Evolutionary conservation across 2,888 invertebrate genomes (phyloP), one percentile per base, ranked within the genome.

Genomic region (Dorcus parallelipipedus): DNA sequence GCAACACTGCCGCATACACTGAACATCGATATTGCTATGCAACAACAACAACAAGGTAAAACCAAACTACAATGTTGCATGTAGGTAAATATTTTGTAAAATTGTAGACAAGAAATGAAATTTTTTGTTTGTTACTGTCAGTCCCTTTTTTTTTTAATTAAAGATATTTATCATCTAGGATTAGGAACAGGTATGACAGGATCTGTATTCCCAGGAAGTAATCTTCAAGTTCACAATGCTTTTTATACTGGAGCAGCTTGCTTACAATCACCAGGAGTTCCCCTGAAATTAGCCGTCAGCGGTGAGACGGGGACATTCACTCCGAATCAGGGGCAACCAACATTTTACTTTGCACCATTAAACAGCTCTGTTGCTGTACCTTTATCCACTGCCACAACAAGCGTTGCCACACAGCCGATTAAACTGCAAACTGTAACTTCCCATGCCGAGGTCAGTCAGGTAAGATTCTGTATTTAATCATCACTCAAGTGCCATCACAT

Each of bases 391-490:
- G 63, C 67, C 60, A 68, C 67, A 56, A 60, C 65, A 54, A 63
- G 62, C 58, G 65, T 67, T 52, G 64, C 64, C 47, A 64, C 62
- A 48, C 72, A 71, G 64, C 75, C 75, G 20, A 69, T 76, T 49
- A 77, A 77, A 65, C 76, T 77, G 61, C 78, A 76, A 60, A 76
- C 75, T 56, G 80, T 83, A 55, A 79, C 80, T 42, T 77, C 82
- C 14, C 82, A 81, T 67, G 79, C 81, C 45, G 84, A 84, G 69
- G 83, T 84, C 56, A 83, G 82, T 70, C 83, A 80, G 77, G 80
- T 80, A 68, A 63, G 10, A 42, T 14, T 17, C 42, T 7, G 5
- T 6, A 9, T 42, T 42, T 20, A 17, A 45, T 17, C 17, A 6
- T 33, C 5, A 3, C 8, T 45, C 3, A 17, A 9, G 17, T 20